A percentile compares a stretch with the other conserved stretches of the same genome.
phyloP scores from a whole-genome alignment of 2,113 vertebrate species.

The Gallinago undulata region DNA sequence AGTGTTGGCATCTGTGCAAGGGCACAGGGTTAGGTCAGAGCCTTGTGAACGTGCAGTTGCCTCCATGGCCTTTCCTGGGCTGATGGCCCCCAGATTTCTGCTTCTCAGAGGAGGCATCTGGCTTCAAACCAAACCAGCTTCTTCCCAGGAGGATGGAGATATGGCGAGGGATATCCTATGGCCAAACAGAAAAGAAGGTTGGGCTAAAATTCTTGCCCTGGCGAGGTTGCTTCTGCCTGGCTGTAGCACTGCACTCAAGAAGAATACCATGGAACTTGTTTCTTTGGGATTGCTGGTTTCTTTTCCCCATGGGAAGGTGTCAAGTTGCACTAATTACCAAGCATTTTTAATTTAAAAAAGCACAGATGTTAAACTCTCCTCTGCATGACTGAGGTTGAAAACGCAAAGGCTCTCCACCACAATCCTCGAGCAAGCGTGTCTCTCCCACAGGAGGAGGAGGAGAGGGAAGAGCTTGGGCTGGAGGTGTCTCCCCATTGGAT shows the following conservation, averaged over 20 bases:
- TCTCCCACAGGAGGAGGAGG: not conserved
- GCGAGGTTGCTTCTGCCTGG: not conserved
- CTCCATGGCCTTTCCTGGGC: not conserved
- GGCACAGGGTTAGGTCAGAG: not conserved
- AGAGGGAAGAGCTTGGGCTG: not conserved
- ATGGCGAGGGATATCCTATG: not conserved
- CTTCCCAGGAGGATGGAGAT: not conserved
- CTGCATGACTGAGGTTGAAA: not conserved
- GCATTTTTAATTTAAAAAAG: not conserved
- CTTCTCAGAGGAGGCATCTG: accelerated
- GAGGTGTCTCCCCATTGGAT: accelerated
- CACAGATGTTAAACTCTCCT: not conserved
- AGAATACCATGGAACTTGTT: not conserved
- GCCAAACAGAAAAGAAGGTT: not conserved
- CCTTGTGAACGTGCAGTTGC: not conserved
- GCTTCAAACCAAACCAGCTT: not conserved
- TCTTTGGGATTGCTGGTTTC: not conserved
- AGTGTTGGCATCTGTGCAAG: accelerated
- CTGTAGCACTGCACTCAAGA: not conserved
- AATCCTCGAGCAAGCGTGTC: accelerated
- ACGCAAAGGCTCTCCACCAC: accelerated
- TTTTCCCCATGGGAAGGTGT: not conserved
- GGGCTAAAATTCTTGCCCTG: not conserved
- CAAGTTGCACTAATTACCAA: not conserved
- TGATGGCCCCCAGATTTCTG: not conserved